Evolutionary conservation across 2,888 invertebrate species (phyloP).

Genomic region (Agrotis ipsilon): DNA sequence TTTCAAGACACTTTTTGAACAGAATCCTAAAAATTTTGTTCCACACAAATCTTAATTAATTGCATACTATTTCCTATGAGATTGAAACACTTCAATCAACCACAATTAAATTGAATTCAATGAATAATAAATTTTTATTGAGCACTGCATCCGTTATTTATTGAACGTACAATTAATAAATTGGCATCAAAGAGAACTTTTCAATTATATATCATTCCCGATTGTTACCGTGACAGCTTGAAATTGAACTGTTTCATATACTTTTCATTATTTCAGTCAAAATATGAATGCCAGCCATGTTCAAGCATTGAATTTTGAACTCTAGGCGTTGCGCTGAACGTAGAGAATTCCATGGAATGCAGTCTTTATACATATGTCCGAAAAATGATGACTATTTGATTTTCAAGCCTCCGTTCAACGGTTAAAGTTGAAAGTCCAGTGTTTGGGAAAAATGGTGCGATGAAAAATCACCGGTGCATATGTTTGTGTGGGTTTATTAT

Average conservation of each 20-base stretch:
- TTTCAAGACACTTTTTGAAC: no score
- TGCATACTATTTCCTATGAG: background rate
- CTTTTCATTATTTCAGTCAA: slow-evolving; percentile 15
- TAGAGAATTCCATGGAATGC: background rate
- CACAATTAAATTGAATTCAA: background rate
- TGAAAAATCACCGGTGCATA: background rate
- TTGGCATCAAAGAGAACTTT: background rate
- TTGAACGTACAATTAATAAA: slow-evolving; percentile 15
- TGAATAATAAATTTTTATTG: slow-evolving; percentile 4
- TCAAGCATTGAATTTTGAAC: background rate
- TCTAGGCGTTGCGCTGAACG: background rate
- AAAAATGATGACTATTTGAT: background rate
- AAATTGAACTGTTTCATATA: slow-evolving; percentile 6
- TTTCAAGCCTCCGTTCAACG: background rate
- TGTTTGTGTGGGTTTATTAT: background rate
- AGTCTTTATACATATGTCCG: no score
- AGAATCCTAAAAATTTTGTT: background rate
- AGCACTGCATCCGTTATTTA: slow-evolving; percentile 16
- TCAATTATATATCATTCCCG: slow-evolving; percentile 20
- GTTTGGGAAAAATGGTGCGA: background rate
- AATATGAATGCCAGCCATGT: background rate
- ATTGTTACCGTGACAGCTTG: background rate
- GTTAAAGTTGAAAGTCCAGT: background rate
- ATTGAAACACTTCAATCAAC: background rate
- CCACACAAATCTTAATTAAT: background rate